phyloP scores from a whole-genome alignment of 2,113 vertebrate species.

The Suncus etruscus region DNA sequence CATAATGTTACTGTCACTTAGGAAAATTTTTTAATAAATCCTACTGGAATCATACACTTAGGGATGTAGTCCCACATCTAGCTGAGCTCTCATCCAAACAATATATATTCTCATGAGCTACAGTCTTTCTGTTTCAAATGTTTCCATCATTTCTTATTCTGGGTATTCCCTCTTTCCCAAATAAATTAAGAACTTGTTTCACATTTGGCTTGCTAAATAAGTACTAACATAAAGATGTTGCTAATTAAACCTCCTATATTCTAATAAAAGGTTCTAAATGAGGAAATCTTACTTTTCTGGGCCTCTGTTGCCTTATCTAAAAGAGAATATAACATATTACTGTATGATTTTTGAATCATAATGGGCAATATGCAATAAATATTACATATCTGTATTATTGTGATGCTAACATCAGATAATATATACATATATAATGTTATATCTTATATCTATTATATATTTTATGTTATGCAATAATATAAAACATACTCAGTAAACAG shows the following conservation, averaged over 20 bases:
- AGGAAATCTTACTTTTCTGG: neutral
- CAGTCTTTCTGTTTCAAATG: neutral
- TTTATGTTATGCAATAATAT: too few species aligned
- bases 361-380: neutral
- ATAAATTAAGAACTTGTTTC: neutral
- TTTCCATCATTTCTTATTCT: neutral
- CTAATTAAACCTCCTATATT: conserved; percentile 7
- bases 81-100: neutral
- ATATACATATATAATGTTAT: too few species aligned
- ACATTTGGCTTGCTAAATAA: neutral
- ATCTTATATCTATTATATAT: too few species aligned
- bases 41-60: too few species aligned
- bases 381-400: neutral
- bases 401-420: too few species aligned
- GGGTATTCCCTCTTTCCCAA: neutral
- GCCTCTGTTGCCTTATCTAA: neutral
- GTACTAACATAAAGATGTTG: neutral
- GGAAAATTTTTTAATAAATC: too few species aligned
- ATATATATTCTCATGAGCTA: neutral
- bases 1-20: too few species aligned
- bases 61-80: too few species aligned
- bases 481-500: neutral
- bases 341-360: neutral
- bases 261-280: neutral
- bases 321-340: neutral